phyloP scores from a whole-genome alignment of 2,113 vertebrate species.

The Scomber scombrus region DNA sequence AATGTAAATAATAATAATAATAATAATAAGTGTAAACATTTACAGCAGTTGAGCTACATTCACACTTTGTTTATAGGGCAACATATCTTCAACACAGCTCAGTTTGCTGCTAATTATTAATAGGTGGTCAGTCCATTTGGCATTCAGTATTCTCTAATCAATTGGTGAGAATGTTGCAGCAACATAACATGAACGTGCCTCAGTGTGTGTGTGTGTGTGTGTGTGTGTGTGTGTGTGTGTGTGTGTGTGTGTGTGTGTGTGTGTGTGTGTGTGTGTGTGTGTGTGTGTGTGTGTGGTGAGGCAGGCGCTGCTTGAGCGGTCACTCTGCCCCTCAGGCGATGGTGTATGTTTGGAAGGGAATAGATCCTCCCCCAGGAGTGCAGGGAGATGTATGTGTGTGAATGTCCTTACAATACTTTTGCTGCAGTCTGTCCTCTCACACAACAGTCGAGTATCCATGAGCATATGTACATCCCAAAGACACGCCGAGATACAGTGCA shows the following conservation, averaged over 20 bases:
- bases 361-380: slow-evolving; percentile 83
- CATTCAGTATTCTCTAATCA: slow-evolving; percentile 75
- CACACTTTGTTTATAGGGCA: slow-evolving; percentile 50
- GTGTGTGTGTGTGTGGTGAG: slow-evolving; percentile 51
- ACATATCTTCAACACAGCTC: slow-evolving; percentile 26
- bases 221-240: slow-evolving; percentile 39
- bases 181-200: slow-evolving; percentile 45
- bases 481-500: neutral
- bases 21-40: slow-evolving; percentile 6
- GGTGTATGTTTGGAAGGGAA: slow-evolving; percentile 82
- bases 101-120: slow-evolving; percentile 71
- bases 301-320: slow-evolving; percentile 81
- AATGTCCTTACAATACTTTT: slow-evolving; percentile 69
- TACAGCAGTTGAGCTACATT: slow-evolving; percentile 39
- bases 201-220: neutral
- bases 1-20: neutral
- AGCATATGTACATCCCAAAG: neutral
- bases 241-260: slow-evolving; percentile 48
- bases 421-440: slow-evolving; percentile 76
- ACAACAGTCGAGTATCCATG: slow-evolving; percentile 29
- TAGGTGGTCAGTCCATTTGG: slow-evolving; percentile 66
- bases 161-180: slow-evolving; percentile 64
- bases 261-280: slow-evolving; percentile 33
- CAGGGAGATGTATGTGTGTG: slow-evolving; percentile 65
- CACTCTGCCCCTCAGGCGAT: slow-evolving; percentile 84